phyloP scores from a whole-genome alignment of 2,797 vertebrate genomes.

The Acanthornis magna region DNA sequence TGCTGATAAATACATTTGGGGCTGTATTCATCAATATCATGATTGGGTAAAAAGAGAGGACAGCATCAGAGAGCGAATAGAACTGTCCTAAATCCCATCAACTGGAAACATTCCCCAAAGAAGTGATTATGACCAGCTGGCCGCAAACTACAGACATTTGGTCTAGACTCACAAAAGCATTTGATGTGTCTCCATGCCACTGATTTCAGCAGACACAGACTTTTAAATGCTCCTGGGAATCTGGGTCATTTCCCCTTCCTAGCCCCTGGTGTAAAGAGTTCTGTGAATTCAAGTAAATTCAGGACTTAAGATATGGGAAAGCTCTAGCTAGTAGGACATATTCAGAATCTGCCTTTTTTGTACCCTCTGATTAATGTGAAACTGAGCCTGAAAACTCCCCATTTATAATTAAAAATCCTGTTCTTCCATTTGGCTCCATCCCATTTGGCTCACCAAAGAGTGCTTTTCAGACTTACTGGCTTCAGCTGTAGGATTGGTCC shows the following conservation, averaged over 20 bases:
- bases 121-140: conserved; percentile 42
- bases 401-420: background rate
- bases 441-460: background rate
- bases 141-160: conserved; percentile 44
- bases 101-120: conserved; percentile 46
- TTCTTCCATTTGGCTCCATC: background rate
- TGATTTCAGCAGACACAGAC: conserved; percentile 12
- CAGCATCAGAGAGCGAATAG: background rate
- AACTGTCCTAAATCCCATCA: conserved; percentile 37
- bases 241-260: background rate
- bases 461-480: background rate
- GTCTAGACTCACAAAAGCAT: conserved; percentile 24
- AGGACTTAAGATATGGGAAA: background rate
- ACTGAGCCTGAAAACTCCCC: background rate
- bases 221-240: conserved; percentile 12
- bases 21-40: background rate
- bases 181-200: background rate
- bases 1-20: background rate
- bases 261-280: background rate
- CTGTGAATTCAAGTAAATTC: background rate
- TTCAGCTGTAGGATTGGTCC: background rate
- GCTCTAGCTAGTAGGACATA: background rate
- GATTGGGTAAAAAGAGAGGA: background rate
- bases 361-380: background rate
- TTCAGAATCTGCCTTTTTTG: background rate